Percentiles rank a stretch among this genome's conserved stretches.
These are phyloP conservation scores for Silurus meridionalis DNA, from an alignment of 2,113 vertebrate genomes.

Conservation along the genomic window DNA sequence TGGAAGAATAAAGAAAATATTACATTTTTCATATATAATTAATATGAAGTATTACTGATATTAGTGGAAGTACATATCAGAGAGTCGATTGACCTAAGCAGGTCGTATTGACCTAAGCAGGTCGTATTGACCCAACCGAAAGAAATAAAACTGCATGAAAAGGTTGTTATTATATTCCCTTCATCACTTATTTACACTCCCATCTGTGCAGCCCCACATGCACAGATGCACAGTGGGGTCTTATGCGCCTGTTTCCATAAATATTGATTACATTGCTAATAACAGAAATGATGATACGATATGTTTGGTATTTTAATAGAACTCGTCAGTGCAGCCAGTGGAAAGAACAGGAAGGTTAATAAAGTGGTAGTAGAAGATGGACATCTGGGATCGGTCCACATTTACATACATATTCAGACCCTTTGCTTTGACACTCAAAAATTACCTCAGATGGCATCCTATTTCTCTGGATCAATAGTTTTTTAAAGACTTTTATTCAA, in stretches of 20 bases:
- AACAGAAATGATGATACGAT: neutral
- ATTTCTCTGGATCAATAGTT: no score
- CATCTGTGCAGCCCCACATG: neutral
- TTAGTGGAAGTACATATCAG: neutral
- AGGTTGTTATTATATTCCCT: neutral
- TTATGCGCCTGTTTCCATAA: conserved; percentile 7
- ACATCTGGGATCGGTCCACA: neutral
- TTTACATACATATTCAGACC: neutral
- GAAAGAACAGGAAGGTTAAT: conserved; percentile 1
- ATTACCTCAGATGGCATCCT: no score
- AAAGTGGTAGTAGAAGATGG: neutral
- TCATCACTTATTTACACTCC: conserved; percentile 17
- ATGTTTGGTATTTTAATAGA: neutral
- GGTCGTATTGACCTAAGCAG: neutral
- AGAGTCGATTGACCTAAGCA: neutral
- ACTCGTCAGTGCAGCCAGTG: neutral
- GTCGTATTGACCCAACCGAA: neutral
- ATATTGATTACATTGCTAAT: conserved; percentile 12
- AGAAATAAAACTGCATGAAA: neutral
- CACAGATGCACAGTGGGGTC: neutral
- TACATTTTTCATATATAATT: neutral
- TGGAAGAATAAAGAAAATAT: neutral
- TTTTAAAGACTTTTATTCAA: no score
- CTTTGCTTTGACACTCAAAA: neutral
- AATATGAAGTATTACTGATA: neutral